Evolutionary conservation across 2,888 invertebrate genomes (phyloP).

Genomic region (Macaria liturata): DNA sequence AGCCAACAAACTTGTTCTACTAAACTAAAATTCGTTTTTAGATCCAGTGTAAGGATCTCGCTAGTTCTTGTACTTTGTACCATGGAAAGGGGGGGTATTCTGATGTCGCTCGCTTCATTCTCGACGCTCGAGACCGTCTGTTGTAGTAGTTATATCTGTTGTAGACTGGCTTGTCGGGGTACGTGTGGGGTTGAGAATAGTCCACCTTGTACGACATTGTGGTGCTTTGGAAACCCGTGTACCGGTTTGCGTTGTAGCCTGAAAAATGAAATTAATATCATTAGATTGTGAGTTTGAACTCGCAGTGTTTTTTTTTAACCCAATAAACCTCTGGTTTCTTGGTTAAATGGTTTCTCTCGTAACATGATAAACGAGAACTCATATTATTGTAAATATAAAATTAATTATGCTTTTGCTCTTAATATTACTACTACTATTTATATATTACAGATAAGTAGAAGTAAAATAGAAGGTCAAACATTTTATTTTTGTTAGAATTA

Average conservation of each 20-base stretch:
- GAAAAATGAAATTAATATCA: conserved; percentile 32
- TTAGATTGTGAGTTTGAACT: neutral
- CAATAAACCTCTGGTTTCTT: no score
- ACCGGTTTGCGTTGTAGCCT: conserved; percentile 74
- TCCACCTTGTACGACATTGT: conserved; percentile 79
- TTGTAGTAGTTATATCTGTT: conserved; percentile 77
- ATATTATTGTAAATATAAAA: no score
- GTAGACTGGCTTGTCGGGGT: conserved; percentile 72
- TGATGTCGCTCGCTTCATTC: conserved; percentile 65
- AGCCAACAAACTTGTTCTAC: conserved; percentile 70
- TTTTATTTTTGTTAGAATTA: no score
- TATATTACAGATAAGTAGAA: no score
- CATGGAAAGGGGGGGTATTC: conserved; percentile 89
- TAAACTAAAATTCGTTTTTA: conserved; percentile 24
- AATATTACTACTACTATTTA: no score
- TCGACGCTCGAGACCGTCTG: conserved; percentile 67
- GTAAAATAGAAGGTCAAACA: no score
- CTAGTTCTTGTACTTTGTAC: conserved; percentile 89
- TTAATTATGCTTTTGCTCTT: no score
- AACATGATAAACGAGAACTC: no score
- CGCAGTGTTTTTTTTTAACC: no score
- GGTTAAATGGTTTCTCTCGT: no score
- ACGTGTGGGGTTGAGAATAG: conserved; percentile 74
- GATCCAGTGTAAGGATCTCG: conserved; percentile 87
- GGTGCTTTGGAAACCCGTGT: conserved; percentile 69